Evolutionary conservation across 2,113 vertebrate species (phyloP), one percentile per base, ranked within the genome.

Genomic region (Poeciliopsis turrubarensis): DNA sequence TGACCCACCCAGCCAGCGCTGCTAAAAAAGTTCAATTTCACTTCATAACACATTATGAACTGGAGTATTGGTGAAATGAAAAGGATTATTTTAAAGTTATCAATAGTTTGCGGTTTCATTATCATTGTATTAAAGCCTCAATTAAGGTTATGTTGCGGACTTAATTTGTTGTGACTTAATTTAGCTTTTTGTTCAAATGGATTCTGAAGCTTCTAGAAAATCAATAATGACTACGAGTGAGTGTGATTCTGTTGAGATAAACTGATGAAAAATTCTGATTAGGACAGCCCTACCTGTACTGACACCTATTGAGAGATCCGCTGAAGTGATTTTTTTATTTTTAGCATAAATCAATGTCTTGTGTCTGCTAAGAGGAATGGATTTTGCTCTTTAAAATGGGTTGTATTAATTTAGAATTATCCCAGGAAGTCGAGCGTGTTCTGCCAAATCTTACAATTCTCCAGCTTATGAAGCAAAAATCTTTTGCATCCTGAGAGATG

Each of bases 341-440:
- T 22, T 65, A 19, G 10, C 61, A 47, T 29, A 64, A 27, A 34
- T 37, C 22, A 14, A 6, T 65, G 65, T 54, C 19, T 39, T 30
- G 37, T 61, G 39, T 54, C 63, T n/a, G 54, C 31, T 70, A 31
- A 41, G 5, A 15, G 34, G 60, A 68, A 54, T 64, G 68, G 41
- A 62, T 79, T 75, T n/a, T 68, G 9, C 37, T 34, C 57, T 64
- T 37, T 17, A 30, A 34, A 62, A 67, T 47, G 74, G 47, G 80
- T 70, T 60, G 41, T 37, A 73, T 47, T 74, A 64, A 82, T 82
- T 68, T 71, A 60, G 3, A n/a, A 76, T 57, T 62, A 70, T 44
- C 60, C 68, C 68, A 27, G 62, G 68, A 61, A 86, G 60, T 72
- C 66, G 32, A 76, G 60, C 27, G 69, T 60, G 63, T 81, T 82